These are phyloP conservation scores for Dysidea cf. avara DNA, from an alignment of 37 sponge, comb jelly and placozoan species.

Conservation along the genomic window DNA sequence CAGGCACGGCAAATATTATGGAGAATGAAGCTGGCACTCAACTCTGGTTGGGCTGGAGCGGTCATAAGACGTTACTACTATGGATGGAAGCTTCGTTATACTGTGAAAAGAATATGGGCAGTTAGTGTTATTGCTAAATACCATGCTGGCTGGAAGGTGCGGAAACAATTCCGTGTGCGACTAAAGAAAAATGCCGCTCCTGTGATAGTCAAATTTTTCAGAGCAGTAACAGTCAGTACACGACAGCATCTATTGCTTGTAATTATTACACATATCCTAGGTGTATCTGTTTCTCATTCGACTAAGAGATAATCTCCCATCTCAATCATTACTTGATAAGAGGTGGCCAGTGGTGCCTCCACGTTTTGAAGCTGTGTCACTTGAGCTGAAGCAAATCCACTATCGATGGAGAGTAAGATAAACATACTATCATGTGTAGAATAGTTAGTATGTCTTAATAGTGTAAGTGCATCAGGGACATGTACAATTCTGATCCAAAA, in stretches of 20 bases:
- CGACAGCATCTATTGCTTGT: neutral
- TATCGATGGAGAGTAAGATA: slow-evolving; percentile 80
- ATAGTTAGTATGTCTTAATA: neutral
- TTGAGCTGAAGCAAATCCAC: slow-evolving; percentile 56
- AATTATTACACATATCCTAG: slow-evolving; percentile 22
- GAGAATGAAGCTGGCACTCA: slow-evolving; percentile 27
- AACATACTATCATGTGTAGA: neutral
- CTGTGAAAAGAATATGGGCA: slow-evolving; percentile 30
- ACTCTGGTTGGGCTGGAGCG: slow-evolving; percentile 22
- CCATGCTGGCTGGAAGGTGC: slow-evolving; percentile 41
- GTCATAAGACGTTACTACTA: slow-evolving; percentile 26
- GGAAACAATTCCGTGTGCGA: slow-evolving; percentile 22
- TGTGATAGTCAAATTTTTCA: slow-evolving; percentile 34
- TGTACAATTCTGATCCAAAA: slow-evolving; percentile 47
- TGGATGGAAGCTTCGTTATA: slow-evolving; percentile 36
- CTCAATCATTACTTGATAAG: slow-evolving; percentile 69
- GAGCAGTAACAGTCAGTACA: slow-evolving; percentile 37
- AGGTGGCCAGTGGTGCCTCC: slow-evolving; percentile 69
- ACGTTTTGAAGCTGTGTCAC: slow-evolving; percentile 41
- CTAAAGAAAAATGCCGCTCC: slow-evolving; percentile 29
- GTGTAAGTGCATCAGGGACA: slow-evolving; percentile 61
- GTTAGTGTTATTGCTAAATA: slow-evolving; percentile 33
- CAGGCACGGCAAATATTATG: slow-evolving; percentile 40
- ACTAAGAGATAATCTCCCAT: slow-evolving; percentile 53
- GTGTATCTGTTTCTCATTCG: slow-evolving; percentile 52